Evolutionary conservation across 1,140 invertebrate species (phyloP).

Genomic region (Agraylea sexmaculata): DNA sequence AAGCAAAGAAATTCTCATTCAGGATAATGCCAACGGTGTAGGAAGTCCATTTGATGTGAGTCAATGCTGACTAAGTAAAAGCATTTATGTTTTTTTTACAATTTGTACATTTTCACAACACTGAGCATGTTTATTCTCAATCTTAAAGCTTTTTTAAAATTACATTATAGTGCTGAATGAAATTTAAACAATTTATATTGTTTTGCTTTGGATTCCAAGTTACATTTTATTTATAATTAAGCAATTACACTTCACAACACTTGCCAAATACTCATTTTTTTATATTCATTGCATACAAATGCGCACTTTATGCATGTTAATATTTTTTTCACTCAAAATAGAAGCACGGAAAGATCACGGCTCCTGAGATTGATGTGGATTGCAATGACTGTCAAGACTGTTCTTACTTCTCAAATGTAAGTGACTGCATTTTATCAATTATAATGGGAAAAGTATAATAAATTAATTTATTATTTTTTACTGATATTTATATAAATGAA

Average conservation of each 20-base stretch:
- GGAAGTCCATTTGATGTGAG: constrained; percentile 25
- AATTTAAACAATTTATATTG: neutral
- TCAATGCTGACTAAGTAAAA: neutral
- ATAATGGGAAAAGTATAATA: neutral
- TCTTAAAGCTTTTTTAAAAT: too few species aligned
- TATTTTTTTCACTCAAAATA: constrained; percentile 23
- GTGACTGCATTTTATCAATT: constrained; percentile 15
- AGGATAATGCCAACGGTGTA: constrained; percentile 58
- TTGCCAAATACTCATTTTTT: too few species aligned
- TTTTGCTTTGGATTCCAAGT: too few species aligned
- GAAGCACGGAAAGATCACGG: constrained; percentile 42
- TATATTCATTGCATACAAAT: too few species aligned
- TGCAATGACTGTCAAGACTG: constrained; percentile 45
- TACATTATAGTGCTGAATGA: too few species aligned
- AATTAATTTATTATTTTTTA: constrained; percentile 1
- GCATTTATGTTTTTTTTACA: neutral
- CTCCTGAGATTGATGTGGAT: constrained; percentile 39
- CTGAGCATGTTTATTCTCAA: too few species aligned
- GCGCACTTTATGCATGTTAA: neutral
- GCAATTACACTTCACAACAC: too few species aligned
- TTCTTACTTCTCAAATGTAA: constrained; percentile 44
- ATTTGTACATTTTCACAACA: too few species aligned
- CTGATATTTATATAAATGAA: neutral
- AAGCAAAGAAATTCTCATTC: constrained; percentile 74
- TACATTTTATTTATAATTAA: neutral